phyloP scores from a whole-genome alignment of 2,888 invertebrate genomes.

The Drosophila kanekoi region DNA sequence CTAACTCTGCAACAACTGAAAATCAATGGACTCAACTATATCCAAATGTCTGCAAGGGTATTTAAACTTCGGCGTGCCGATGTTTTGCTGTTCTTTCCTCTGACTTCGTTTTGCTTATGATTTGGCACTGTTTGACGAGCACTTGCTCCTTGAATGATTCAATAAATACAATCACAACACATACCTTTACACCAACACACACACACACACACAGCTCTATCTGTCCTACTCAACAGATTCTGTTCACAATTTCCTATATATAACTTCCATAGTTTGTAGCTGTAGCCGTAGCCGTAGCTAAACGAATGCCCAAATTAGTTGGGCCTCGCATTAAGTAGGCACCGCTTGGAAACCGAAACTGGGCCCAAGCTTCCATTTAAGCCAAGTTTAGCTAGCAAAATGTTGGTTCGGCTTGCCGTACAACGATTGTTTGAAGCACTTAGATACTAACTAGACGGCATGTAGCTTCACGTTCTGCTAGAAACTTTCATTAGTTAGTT shows the following conservation, averaged over 20 bases:
- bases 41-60: no score
- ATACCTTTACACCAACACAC: slow-evolving; percentile 10
- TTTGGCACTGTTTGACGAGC: slow-evolving; percentile 48
- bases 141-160: slow-evolving; percentile 46
- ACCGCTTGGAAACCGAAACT: slow-evolving; percentile 10
- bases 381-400: slow-evolving; percentile 19
- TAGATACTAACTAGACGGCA: slow-evolving; percentile 14
- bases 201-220: slow-evolving; percentile 33
- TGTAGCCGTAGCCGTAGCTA: slow-evolving; percentile 41
- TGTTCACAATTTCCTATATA: slow-evolving; percentile 36
- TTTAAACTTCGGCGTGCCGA: no score
- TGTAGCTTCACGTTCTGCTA: slow-evolving; percentile 6
- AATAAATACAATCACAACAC: slow-evolving; percentile 6
- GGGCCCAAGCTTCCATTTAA: neutral
- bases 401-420: slow-evolving; percentile 30
- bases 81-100: no score
- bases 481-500: neutral
- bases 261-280: slow-evolving; percentile 35
- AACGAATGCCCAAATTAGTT: slow-evolving; percentile 50
- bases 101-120: slow-evolving; percentile 30
- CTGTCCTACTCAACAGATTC: slow-evolving; percentile 35
- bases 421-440: slow-evolving; percentile 27
- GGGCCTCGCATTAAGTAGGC: slow-evolving; percentile 21
- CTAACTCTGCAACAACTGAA: no score
- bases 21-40: no score